Conservation (phyloP, 2,797 vertebrate genomes). For the Morelia viridis region DNA sequence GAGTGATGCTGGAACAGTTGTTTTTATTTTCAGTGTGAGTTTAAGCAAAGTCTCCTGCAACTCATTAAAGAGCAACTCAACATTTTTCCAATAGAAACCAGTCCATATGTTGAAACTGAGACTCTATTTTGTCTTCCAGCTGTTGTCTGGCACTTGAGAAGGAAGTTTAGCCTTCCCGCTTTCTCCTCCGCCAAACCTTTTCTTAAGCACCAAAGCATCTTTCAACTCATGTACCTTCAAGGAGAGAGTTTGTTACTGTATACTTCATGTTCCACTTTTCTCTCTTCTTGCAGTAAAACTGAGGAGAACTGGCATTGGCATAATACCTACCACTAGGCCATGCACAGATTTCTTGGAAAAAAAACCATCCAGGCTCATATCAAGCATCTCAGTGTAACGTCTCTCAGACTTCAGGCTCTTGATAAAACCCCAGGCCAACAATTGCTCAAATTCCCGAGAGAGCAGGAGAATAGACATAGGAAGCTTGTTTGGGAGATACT, state of each 20-base stretch:
- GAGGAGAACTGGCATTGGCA: not conserved
- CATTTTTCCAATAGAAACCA: not conserved
- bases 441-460: not conserved
- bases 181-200: not conserved
- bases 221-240: not conserved
- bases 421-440: not conserved
- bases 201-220: not conserved
- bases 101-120: not conserved
- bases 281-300: not conserved
- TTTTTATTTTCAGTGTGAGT: not conserved
- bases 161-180: not conserved
- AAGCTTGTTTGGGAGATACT: not conserved
- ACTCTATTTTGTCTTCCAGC: not conserved
- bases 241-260: not conserved
- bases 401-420: not conserved
- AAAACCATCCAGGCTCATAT: not conserved
- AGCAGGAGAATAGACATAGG: not conserved
- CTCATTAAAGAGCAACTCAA: not conserved
- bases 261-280: not conserved
- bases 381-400: not conserved
- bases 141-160: not conserved
- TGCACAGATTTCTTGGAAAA: not conserved
- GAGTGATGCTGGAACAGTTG: not conserved
- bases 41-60: not conserved
- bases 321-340: not conserved